Evolutionary conservation across 2,797 vertebrate species (phyloP), one percentile per base, ranked within the genome.

Genomic region (Platyrinchus mystaceus): DNA sequence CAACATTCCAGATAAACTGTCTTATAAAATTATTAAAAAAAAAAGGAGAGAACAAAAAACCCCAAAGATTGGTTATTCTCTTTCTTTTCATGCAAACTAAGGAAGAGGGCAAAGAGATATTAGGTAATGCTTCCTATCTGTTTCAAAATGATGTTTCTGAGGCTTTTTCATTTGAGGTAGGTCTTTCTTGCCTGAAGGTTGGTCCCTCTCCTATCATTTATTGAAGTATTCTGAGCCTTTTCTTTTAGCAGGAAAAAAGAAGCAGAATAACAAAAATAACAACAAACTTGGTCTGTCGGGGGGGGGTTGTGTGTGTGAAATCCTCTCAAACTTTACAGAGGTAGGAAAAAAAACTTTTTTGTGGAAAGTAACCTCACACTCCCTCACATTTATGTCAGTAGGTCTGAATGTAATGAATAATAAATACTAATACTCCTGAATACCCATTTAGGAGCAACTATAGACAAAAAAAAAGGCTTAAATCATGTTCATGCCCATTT

Each of bases 221-320:
- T 60, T 78, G 23, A 16, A 36, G 16, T 44, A 55, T 70, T 56
- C 28, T 69, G 19, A 68, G 36, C 9, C 16, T 81, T 66, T 43
- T 36, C 11, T 94, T 90, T 84, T 37, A 41, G 34, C 9, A 39
- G 12, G 30, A 49, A 34, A 66, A 78, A 77, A 63, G 46, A 75
- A 22, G 13, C 20, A 79, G 23, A 80, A 53, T n/a, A 87, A 46
- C 17, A 55, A 88, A 94, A 78, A 87, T 46, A 67, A 18, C 6
- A 89, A 30, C 16, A 78, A 78, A 73, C 11, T 37, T 66, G 16
- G 4, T 86, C 50, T 1, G 4, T 6, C 1, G 5, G 11, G 2
- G 2, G 20, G 6, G 11, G 26, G 9, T 4, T 1, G 5, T 1
- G 5, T 1, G 9, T 7, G 20, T 43, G 11, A 66, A 59, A 46